Evolutionary conservation across 1,140 invertebrate genomes (phyloP).

Genomic region (Bombus cullumanus): DNA sequence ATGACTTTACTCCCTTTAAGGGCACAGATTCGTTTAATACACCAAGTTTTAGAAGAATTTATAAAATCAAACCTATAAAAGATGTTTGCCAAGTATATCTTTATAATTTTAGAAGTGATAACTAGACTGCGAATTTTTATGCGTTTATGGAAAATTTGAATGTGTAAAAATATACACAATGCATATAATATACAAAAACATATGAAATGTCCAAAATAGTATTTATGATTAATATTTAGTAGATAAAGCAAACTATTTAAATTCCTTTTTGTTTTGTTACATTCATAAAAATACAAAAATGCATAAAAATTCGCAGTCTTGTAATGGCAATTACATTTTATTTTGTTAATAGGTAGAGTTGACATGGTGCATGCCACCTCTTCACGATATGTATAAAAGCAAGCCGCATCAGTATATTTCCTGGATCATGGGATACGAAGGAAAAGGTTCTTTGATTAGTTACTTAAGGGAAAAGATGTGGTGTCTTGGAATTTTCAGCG

Average conservation of each 20-base stretch:
- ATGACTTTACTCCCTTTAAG: slow-evolving; percentile 84
- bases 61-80: slow-evolving; percentile 91
- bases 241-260: too few relatives aligned
- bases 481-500: slow-evolving; percentile 91
- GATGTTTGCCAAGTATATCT: slow-evolving; percentile 85
- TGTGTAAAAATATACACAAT: too few relatives aligned
- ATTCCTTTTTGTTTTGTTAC: too few relatives aligned
- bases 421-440: slow-evolving; percentile 94
- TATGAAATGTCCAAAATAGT: too few relatives aligned
- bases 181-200: too few relatives aligned
- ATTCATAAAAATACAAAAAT: too few relatives aligned
- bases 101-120: neutral
- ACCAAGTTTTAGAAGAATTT: slow-evolving; percentile 88
- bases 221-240: too few relatives aligned
- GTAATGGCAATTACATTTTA: too few relatives aligned
- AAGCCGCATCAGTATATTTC: slow-evolving; percentile 92
- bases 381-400: slow-evolving; percentile 88
- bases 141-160: too few relatives aligned
- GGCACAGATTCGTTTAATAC: slow-evolving; percentile 85
- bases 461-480: slow-evolving; percentile 93
- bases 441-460: slow-evolving; percentile 92
- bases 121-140: too few relatives aligned
- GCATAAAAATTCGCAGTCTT: too few relatives aligned
- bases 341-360: slow-evolving; percentile 85
- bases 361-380: slow-evolving; percentile 91